Base-by-base conservation (phyloP, 2,797 vertebrate genomes). In the Clarias platycephalus region DNA sequence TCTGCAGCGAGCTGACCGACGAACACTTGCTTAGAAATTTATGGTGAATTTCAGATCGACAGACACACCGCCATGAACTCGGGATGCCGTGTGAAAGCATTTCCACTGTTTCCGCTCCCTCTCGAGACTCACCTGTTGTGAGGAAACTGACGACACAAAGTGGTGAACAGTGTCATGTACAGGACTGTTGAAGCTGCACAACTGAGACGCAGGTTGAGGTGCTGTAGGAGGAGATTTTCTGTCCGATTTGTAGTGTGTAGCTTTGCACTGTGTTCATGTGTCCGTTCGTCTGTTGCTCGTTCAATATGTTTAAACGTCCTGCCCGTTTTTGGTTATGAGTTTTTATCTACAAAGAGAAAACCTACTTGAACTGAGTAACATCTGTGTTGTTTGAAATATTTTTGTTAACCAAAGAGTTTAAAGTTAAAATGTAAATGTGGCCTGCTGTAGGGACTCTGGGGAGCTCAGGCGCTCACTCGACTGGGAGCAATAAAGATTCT, bases 321-420 rank as follows among this genome's bases (percentile, higher is more conserved):
- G 64, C 82, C 62, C 75, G 70, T 81, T 64, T 34, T 86, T 85
- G 55, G 66, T 85, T 83, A 90, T 90, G 63, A 88, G 92, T 90
- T 80, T 93, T 91, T 90, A 88, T 88, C 90, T 88, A 88, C 93
- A 93, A 92, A 88, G 88, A 87, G 91, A 88, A 88, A 88, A 89
- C 22, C 91, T 93, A 94, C 94, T 95, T 94, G 94, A 93, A 94
- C 82, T 87, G 18, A 89, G 72, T 87, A 81, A 83, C 81, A 67
- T 79, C 89, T 85, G 15, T 89, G 91, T 90, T 88, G 90, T 91
- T 92, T 94, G 91, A 91, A 93, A 93, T 95, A 81, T 55, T 92
- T 94, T 95, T 92, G 93, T 94, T 95, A 94, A 98, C 97, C 97
- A 98, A 98, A 99, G 97, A 98, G 91, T 93, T 94, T 28, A 49